A percentile compares a stretch with the other conserved stretches of the same genome.
Conservation (phyloP, 1,140 invertebrate genomes). For the Tribolium castaneum region DNA sequence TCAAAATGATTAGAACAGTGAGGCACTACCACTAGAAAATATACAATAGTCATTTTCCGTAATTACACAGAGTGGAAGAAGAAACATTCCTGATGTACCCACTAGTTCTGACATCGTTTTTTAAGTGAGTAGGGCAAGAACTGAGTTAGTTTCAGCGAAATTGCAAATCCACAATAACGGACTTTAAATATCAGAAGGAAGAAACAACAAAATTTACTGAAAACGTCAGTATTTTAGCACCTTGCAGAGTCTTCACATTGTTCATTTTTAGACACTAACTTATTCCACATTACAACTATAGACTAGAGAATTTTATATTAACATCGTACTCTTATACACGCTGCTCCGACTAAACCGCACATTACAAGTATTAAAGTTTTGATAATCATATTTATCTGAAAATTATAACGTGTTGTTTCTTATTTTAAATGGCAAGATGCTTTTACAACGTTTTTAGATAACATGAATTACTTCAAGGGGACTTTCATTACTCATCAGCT, state of each 20-base stretch:
- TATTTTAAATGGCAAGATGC: no score
- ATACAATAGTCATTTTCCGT: slow-evolving; percentile 4
- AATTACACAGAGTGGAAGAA: slow-evolving; percentile 12
- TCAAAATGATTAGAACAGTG: slow-evolving; percentile 40
- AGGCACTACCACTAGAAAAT: slow-evolving; percentile 37
- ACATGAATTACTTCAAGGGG: no score
- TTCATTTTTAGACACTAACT: slow-evolving; percentile 23
- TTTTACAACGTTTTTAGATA: no score
- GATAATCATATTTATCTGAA: no score
- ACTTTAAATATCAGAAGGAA: slow-evolving; percentile 15
- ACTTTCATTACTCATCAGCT: no score
- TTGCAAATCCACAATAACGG: neutral
- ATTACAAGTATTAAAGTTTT: no score
- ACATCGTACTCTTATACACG: neutral
- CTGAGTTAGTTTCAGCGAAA: neutral
- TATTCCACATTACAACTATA: slow-evolving; percentile 29
- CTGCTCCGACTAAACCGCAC: no score
- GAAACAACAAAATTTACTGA: slow-evolving; percentile 33
- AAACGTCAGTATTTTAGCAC: slow-evolving; percentile 23
- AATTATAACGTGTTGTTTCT: no score
- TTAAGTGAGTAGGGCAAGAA: slow-evolving; percentile 29
- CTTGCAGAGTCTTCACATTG: slow-evolving; percentile 27
- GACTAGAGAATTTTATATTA: slow-evolving; percentile 31
- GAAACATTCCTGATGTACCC: neutral
- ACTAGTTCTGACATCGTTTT: neutral